Conservation (phyloP, 2,113 vertebrate species). For the Capreolus pygargus region DNA sequence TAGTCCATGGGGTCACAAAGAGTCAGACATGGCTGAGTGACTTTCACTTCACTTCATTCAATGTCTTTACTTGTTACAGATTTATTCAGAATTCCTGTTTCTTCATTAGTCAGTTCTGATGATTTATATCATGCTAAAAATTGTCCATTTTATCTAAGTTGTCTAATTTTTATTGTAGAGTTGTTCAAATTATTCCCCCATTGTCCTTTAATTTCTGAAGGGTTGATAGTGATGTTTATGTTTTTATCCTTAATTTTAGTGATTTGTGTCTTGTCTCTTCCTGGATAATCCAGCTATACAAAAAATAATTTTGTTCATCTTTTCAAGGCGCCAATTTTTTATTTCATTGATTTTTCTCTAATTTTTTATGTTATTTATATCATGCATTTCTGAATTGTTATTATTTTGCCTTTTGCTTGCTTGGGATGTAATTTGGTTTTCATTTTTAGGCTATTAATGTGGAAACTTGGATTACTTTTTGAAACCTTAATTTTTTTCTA, state of each 20-base stretch:
- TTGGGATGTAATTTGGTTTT: neutral
- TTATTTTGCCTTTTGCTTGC: neutral
- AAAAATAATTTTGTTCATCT: neutral
- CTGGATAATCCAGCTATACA: neutral
- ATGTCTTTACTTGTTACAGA: neutral
- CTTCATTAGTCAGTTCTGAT: neutral
- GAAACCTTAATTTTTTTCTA: neutral
- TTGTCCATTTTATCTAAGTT: neutral
- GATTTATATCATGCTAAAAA: neutral
- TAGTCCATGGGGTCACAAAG: neutral
- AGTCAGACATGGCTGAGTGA: neutral
- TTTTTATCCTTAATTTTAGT: neutral
- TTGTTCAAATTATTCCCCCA: neutral
- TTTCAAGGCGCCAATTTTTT: neutral
- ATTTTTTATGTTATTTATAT: neutral
- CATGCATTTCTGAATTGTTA: neutral
- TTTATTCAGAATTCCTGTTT: neutral
- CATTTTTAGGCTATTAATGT: neutral
- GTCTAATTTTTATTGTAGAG: neutral
- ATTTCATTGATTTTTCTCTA: neutral
- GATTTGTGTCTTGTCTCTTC: neutral
- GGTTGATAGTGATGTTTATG: neutral
- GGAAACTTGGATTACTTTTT: neutral
- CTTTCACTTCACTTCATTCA: neutral
- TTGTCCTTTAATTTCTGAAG: conserved; percentile 3